Percentiles rank a stretch among this genome's conserved stretches.
Conservation (phyloP, 2,888 invertebrate species). For the Deladenus siricidicola region DNA sequence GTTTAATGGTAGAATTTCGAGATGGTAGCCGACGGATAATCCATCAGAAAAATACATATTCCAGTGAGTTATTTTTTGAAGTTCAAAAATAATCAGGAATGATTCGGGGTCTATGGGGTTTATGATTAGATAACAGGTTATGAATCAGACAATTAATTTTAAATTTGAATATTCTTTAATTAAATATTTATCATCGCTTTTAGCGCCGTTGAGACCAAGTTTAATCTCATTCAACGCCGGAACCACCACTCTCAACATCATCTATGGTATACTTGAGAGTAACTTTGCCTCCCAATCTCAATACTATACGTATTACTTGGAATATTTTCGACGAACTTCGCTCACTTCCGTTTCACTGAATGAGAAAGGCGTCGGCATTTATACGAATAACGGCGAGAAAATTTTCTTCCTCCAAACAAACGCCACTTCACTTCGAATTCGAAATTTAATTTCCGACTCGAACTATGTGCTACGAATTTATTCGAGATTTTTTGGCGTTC, state of each 20-base stretch:
- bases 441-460: background rate
- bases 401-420: background rate
- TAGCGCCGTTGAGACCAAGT: slow-evolving; percentile 1
- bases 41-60: too few species aligned
- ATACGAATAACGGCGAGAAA: background rate
- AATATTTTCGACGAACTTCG: slow-evolving; percentile 6
- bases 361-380: background rate
- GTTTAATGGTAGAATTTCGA: too few species aligned
- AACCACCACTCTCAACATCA: background rate
- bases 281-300: background rate
- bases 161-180: too few species aligned
- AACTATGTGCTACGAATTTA: background rate
- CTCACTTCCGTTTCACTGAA: too few species aligned
- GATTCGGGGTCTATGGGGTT: too few species aligned
- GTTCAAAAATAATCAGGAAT: too few species aligned
- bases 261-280: background rate
- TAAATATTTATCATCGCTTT: too few species aligned
- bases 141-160: too few species aligned
- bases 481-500: slow-evolving; percentile 10
- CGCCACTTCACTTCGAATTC: background rate
- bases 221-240: background rate
- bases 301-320: slow-evolving; percentile 7
- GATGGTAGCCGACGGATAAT: too few species aligned
- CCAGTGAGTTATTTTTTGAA: too few species aligned
- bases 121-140: too few species aligned